Percentiles rank a stretch among this genome's conserved stretches.
Conservation (phyloP, 1,140 invertebrate species). For the Rhopalosiphum maidis region DNA sequence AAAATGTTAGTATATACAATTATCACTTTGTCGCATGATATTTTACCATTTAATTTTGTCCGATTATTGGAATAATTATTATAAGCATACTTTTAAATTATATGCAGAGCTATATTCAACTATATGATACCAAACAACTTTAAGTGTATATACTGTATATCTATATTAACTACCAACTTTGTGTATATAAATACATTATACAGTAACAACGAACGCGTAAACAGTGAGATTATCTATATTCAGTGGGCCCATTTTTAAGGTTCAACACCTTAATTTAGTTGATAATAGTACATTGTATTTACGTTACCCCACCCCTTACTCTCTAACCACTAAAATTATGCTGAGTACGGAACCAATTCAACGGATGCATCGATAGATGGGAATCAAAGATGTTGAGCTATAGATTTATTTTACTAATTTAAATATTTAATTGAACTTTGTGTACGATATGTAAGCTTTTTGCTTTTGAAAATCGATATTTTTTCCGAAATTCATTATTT, state of each 20-base stretch:
- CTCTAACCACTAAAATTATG: not conserved
- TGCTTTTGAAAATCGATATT: no score
- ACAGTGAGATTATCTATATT: no score
- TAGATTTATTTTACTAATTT: no score
- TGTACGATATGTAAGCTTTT: no score
- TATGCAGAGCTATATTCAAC: not conserved
- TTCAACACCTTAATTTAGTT: no score
- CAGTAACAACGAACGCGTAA: not conserved
- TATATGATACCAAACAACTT: not conserved
- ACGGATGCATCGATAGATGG: not conserved
- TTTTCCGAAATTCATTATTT: no score
- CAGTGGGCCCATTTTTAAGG: no score
- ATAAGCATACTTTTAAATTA: not conserved
- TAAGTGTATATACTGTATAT: not conserved
- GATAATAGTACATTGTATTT: no score
- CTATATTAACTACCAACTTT: not conserved
- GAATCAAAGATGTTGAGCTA: no score
- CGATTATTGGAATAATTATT: not conserved
- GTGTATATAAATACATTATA: not conserved
- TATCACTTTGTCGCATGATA: not conserved
- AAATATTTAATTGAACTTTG: no score
- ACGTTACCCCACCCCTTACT: not conserved
- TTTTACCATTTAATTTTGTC: not conserved
- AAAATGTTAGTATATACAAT: constrained; percentile 36
- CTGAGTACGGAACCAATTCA: not conserved